Evolutionary conservation across 2,113 vertebrate genomes (phyloP).

Genomic region (Melanerpes aurifrons): DNA sequence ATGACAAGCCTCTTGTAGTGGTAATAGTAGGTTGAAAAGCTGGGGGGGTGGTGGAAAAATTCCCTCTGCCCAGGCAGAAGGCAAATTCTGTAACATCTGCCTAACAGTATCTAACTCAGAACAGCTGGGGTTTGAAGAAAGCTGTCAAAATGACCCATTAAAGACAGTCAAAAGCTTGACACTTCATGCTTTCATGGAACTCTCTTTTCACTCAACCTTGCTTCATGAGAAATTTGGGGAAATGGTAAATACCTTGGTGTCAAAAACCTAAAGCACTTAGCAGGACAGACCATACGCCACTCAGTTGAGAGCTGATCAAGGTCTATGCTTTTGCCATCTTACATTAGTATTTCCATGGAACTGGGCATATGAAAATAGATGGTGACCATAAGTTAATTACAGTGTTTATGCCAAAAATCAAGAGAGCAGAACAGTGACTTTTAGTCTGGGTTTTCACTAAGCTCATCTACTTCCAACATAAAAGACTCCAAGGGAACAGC

Average conservation of each 20-base stretch:
- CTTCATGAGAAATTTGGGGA: background rate
- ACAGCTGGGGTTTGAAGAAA: slow-evolving; percentile 34
- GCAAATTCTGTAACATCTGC: slow-evolving; percentile 37
- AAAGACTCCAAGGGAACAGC: background rate
- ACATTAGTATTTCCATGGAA: background rate
- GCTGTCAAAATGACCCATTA: background rate
- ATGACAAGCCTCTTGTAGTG: slow-evolving; percentile 56
- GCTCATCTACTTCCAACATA: background rate
- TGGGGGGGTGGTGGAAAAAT: slow-evolving; percentile 29
- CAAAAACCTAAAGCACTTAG: background rate
- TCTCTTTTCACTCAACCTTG: background rate
- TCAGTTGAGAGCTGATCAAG: background rate
- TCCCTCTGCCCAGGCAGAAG: slow-evolving; percentile 20
- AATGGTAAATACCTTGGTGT: background rate
- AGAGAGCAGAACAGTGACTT: background rate
- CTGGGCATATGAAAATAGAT: background rate
- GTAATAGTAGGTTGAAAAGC: slow-evolving; percentile 50
- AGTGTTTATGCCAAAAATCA: slow-evolving; percentile 25
- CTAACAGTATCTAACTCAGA: slow-evolving; percentile 10
- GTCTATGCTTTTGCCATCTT: background rate
- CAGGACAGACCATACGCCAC: background rate
- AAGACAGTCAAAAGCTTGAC: background rate
- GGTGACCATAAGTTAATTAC: slow-evolving; percentile 31
- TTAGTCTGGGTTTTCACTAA: background rate
- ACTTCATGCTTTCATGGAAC: background rate